Conservation (phyloP, 2,113 vertebrate genomes). For the Rhea americana region DNA sequence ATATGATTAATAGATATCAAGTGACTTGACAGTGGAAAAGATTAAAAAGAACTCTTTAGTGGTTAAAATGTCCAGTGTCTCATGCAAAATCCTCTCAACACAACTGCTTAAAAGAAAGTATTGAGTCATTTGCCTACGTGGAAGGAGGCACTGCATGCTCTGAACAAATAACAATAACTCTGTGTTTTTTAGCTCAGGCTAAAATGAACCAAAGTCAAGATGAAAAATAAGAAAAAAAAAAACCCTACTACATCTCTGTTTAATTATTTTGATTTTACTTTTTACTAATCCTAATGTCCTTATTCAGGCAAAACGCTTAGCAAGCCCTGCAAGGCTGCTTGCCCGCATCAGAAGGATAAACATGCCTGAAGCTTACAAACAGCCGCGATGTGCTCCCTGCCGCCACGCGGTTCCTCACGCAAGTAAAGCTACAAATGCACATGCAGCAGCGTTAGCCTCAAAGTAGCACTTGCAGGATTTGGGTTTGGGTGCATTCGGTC, state of each 20-base stretch:
- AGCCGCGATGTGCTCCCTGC: not conserved
- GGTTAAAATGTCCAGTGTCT: slow-evolving; percentile 26
- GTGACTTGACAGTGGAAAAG: not conserved
- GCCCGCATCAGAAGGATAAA: not conserved
- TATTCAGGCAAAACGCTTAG: not conserved
- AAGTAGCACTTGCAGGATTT: not conserved
- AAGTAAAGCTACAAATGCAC: accelerated
- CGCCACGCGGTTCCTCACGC: accelerated
- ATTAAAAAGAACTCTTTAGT: slow-evolving; percentile 45
- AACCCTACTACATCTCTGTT: not conserved
- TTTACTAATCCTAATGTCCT: not conserved
- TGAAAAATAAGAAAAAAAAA: not conserved
- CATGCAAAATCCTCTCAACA: slow-evolving; percentile 42
- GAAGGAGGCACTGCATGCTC: slow-evolving; percentile 15
- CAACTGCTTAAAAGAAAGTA: slow-evolving; percentile 57
- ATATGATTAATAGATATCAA: slow-evolving; percentile 34
- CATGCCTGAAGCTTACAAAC: not conserved
- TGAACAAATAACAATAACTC: slow-evolving; percentile 61
- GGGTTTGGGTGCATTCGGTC: not conserved
- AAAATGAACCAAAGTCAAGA: slow-evolving; percentile 47
- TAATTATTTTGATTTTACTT: not conserved
- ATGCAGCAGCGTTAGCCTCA: accelerated
- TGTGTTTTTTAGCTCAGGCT: slow-evolving; percentile 32
- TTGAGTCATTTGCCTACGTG: slow-evolving; percentile 51
- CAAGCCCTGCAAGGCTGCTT: not conserved